Evolutionary conservation across 2,888 invertebrate genomes (phyloP), one percentile per base, ranked within the genome.

Genomic region (Eledona agricola): DNA sequence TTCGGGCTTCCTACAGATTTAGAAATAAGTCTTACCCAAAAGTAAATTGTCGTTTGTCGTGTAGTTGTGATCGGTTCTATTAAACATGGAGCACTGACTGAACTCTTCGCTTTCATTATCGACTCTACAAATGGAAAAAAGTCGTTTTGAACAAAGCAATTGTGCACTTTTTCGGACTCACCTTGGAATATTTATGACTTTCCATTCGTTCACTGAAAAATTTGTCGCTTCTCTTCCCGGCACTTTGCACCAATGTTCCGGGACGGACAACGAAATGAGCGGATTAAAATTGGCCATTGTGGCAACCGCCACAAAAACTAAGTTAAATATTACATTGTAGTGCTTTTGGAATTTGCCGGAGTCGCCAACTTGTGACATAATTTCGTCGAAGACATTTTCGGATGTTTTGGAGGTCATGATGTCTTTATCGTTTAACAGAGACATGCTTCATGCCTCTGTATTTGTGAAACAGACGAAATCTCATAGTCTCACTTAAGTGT

Each of bases 201-300:
- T 79, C 82, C 83, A 83, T 56, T 80, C 68, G 3, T 77, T 75
- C 4, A 74, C 6, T 0, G 80, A 75, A 23, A 75, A 73, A 66
- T 80, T 79, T 5, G 78, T 78, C 2, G 56, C 54, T 28, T 79
- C 76, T 32, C 77, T 69, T 13, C 82, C 81, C 1, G 81, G 79
- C 7, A 83, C 81, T 35, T 73, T 70, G 58, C 84, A 84, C 81
- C 81, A 82, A 66, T 83, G 83, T 29, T 82, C 79, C 2, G 83
- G 83, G 35, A 79, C 77, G 47, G 80, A 78, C 43, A 83, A 66
- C 11, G 80, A 79, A 60, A 83, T 70, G 17, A 83, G 77, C 4
- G 80, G 73, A 62, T 80, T 82, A 73, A 81, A 77, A 60, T 80
- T 80, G 15, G 79, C 73, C 75, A 83, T 77, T 13, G 80, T 77